Base-by-base conservation (phyloP, 2,888 invertebrate genomes). In the Imbricaverruca yamaguchii region DNA sequence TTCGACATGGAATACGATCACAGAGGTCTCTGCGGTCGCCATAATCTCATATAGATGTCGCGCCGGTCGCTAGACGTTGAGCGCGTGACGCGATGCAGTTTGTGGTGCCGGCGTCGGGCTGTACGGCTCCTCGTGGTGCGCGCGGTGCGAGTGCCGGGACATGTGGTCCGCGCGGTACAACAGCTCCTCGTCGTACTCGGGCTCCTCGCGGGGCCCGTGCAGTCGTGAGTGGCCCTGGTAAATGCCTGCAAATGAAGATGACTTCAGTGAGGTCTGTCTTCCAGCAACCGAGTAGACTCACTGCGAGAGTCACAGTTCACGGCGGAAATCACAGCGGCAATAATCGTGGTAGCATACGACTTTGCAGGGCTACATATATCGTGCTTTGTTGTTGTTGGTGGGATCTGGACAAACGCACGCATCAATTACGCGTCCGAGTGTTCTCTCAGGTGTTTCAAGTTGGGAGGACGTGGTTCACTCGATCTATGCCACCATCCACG, bases 31-130 rank as follows among this genome's bases (percentile, higher is more conserved):
- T 67, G 23, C 15, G 6, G 23, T 11, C 67, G 6, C n/a, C 13
- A 10, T 2, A 11, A 15, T 21, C 67, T 10, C n/a, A 25, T 12
- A n/a, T 25, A 25, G 25, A 11, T 12, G 67, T 13, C 67, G 25
- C 67, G 13, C 25, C n/a, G n/a, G 67, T 39, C 80, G 82, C 82
- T 83, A 83, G 81, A 83, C 84, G 81, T 84, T 84, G 80, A 84
- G 84, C 81, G 83, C 82, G 81, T 83, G 84, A 65, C 84, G 81
- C 39, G 84, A 82, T 56, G 84, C 82, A 57, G 84, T 81, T 57
- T 83, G 82, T 80, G 83, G 84, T 39, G 84, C 82, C 83, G 77
- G 83, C 83, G 23, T 83, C 83, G 81, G 83, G 83, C 74, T 83
- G 82, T 15, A 83, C 81, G 56, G 80, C 81, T 23, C 83, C 83